Evolutionary conservation across 2,113 vertebrate species (phyloP), one percentile per base, ranked within the genome.

Genomic region (Hemiprocne comata): DNA sequence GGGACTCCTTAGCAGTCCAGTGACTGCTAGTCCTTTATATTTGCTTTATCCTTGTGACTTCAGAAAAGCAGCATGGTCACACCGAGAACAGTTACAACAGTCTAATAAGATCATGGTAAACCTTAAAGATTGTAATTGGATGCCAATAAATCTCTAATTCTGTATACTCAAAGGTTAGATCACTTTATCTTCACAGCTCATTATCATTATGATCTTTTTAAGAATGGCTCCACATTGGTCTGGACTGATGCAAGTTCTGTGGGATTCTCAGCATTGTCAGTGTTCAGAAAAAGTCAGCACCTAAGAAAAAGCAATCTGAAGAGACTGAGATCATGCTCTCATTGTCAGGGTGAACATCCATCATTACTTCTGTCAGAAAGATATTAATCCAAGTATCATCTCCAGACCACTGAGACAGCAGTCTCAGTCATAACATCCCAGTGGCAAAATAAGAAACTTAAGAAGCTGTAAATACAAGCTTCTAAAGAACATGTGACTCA

Each of bases 401-500:
- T 92, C 33, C 48, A 81, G 60, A 91, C 60, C 42, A 81, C 44
- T 93, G 83, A 88, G 61, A 86, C 60, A 61, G 33, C 17, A 57
- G 19, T 34, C 34, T 95, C 83, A 85, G 91, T 95, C 96, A 95
- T 88, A 91, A 89, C 55, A 83, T 75, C 89, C 64, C 46, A 77
- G 26, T 87, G 89, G 89, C 72, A 95, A 95, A 96, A 92, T 81
- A 73, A 85, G n/a, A 85, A 91, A 64, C 36, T 36, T 79, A 46
- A 25, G 83, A 91, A 75, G 9, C n/a, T 79, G 89, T 84, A 95
- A 91, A 89, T 85, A 70, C 46, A 88, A 46, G 10, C 26, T 95
- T 85, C 75, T 87, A 86, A 90, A 90, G 91, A 88, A 58, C 36
- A 48, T 50, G 36, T 97, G 96, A 97, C 75, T 97, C 95, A 97